A percentile compares a stretch with the other conserved stretches of the same genome.
Conservation (phyloP, 2,113 vertebrate species). For the Caretta caretta region DNA sequence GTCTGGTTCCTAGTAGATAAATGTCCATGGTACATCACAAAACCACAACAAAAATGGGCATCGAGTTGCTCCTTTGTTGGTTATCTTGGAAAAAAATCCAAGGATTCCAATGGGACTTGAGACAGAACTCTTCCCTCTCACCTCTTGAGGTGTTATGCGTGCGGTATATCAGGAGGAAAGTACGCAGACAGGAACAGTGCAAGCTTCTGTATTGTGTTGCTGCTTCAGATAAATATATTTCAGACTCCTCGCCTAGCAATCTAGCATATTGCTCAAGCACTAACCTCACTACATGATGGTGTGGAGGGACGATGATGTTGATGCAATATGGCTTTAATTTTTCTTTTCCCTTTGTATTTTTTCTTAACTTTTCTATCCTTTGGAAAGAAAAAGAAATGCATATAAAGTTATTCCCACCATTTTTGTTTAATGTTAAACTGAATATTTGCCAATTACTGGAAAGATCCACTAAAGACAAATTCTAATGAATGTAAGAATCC, state of each 20-base stretch:
- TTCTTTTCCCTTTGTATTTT: not conserved
- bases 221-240: not conserved
- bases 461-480: slow-evolving; percentile 1
- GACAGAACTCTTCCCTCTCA: not conserved
- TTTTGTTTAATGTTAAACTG: slow-evolving; percentile 19
- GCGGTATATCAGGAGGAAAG: not conserved
- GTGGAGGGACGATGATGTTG: not conserved
- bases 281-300: not conserved
- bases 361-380: not conserved
- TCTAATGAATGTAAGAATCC: slow-evolving; percentile 40
- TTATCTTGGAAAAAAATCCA: not conserved
- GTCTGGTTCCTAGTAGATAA: not conserved
- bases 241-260: not conserved
- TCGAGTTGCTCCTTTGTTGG: not conserved
- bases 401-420: not conserved
- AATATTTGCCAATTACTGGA: not conserved
- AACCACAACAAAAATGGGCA: fast-evolving
- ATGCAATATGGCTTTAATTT: not conserved
- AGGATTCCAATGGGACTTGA: not conserved
- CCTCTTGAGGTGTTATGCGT: not conserved
- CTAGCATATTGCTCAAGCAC: not conserved
- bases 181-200: not conserved
- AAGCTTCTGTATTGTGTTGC: not conserved
- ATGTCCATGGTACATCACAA: not conserved
- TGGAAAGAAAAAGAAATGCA: not conserved